A percentile compares a stretch with the other conserved stretches of the same genome.
Conservation (phyloP, 2,797 vertebrate species). For the Siniperca obscura region DNA sequence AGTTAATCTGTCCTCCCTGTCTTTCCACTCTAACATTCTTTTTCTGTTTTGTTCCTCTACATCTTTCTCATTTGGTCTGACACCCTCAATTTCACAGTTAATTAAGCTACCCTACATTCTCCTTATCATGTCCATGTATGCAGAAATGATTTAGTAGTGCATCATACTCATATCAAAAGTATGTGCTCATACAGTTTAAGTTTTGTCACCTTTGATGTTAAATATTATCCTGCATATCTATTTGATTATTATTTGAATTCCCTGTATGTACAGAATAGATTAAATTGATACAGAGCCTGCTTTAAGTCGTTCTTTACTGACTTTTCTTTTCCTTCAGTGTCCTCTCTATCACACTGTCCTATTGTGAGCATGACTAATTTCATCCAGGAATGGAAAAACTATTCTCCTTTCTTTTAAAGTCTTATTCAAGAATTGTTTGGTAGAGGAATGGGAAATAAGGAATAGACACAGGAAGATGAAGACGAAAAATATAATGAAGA, state of each 20-base stretch:
- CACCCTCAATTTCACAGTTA: constrained; percentile 19
- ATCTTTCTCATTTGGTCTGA: constrained; percentile 14
- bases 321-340: constrained; percentile 40
- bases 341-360: constrained; percentile 46
- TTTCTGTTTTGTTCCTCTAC: background rate
- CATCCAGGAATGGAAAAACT: constrained; percentile 24
- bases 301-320: constrained; percentile 41
- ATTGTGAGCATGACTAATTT: constrained; percentile 56
- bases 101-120: constrained; percentile 14
- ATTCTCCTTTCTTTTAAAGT: constrained; percentile 40
- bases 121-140: constrained; percentile 20
- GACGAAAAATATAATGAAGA: constrained; percentile 43
- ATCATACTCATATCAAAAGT: constrained; percentile 17
- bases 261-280: constrained; percentile 28
- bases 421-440: constrained; percentile 32
- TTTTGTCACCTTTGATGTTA: constrained; percentile 40
- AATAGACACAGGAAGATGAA: constrained; percentile 13
- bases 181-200: background rate
- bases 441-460: constrained; percentile 24
- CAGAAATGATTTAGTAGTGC: constrained; percentile 21
- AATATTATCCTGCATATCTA: constrained; percentile 17
- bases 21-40: background rate
- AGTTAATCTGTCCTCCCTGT: constrained; percentile 6
- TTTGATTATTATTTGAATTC: background rate
- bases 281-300: constrained; percentile 30